Base-by-base conservation (phyloP, 2,888 invertebrate species). In the Eudemis profundana region DNA sequence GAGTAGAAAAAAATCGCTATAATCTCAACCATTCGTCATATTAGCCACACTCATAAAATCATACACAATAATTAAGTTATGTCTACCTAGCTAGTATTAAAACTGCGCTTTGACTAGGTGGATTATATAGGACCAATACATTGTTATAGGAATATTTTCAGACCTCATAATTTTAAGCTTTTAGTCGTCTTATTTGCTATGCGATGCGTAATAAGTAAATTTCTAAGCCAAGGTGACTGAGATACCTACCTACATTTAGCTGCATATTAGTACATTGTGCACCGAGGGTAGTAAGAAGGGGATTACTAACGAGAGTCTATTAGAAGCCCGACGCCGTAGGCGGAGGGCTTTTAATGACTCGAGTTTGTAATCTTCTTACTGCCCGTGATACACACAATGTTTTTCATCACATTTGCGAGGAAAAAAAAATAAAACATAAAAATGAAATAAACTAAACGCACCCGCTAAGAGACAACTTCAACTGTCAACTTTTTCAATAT, bases 71-170 rank as follows among this genome's bases (percentile, higher is more conserved):
- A 83, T 82, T 74, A 70, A 71, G 68, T 78, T 78, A 82, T 76
- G 74, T 77, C 82, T 87, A 89, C 80, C 86, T 89, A 89, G 84
- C 78, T 84, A 82, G 78, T 74, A 78, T 85, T 86, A 87, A 88
- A 89, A 88, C 87, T 89, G 90, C 78, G 80, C 77, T 85, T 79
- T 91, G 91, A 91, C 91, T 90, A 91, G 90, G 87, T 87, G 85
- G 81, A 85, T 83, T 83, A 76, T 73, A 78, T 77, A 77, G 83
- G 84, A 78, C 80, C 79, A 73, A 76, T 72, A 67, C 73, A 44
- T 51, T 59, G 57, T 64, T 53, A 60, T 51, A 47, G 53, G 59
- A 60, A 65, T 65, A 65, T 19, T 59, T 51, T 64, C 42, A 64
- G 49, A 57, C 42, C 56, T 64, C 36, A 50, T 36, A 49, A 44